These are phyloP conservation scores for Myoxocephalus aenaeus DNA, from an alignment of 2,797 vertebrate species.

Conservation along the genomic window DNA sequence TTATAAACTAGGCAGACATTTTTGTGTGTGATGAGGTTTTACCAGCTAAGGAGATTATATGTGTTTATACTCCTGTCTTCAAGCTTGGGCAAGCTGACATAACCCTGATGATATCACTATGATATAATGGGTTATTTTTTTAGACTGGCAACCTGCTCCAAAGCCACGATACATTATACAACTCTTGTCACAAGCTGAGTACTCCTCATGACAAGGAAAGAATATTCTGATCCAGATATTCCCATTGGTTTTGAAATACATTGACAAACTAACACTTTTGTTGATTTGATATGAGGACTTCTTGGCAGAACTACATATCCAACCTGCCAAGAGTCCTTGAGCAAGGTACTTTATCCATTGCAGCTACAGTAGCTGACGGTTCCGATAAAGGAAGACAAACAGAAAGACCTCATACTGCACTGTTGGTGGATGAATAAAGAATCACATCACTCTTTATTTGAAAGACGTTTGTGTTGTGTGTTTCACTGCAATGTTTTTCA, in stretches of 20 bases:
- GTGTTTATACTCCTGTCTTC: neutral
- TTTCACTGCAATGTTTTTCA: constrained; percentile 7
- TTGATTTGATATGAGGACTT: neutral
- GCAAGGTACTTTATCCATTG: neutral
- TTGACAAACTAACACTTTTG: neutral
- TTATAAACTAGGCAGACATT: constrained; percentile 18
- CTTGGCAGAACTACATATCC: neutral
- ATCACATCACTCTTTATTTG: neutral
- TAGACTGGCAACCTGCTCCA: neutral
- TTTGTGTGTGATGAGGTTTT: constrained; percentile 27
- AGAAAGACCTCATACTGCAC: neutral
- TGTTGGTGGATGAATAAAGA: neutral
- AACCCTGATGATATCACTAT: neutral
- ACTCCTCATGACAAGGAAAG: neutral
- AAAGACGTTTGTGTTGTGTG: neutral
- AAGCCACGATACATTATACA: neutral
- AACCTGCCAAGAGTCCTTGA: neutral
- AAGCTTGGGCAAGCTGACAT: neutral
- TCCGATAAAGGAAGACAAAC: neutral
- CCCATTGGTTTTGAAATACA: neutral
- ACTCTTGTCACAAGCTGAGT: neutral
- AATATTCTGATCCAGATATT: neutral
- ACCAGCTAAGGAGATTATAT: constrained; percentile 10
- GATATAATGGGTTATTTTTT: neutral
- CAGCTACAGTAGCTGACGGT: neutral